Evolutionary conservation across 2,113 vertebrate species (phyloP).

Genomic region (Eretmochelys imbricata): DNA sequence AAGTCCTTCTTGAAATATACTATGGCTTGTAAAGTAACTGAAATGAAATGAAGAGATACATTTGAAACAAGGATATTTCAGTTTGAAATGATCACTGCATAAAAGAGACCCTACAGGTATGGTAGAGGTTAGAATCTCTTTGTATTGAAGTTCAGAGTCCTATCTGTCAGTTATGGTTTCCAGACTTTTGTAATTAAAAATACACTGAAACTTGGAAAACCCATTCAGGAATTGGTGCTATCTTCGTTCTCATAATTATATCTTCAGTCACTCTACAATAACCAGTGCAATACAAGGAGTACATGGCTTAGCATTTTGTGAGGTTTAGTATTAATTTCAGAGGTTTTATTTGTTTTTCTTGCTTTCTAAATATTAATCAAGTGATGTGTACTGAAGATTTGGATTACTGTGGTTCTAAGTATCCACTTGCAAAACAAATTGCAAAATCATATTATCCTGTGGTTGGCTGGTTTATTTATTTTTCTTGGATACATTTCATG

Average conservation of each 20-base stretch:
- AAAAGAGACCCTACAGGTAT: neutral
- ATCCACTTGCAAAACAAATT: neutral
- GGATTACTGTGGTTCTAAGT: neutral
- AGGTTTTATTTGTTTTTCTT: neutral
- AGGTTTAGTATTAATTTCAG: neutral
- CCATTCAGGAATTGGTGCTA: neutral
- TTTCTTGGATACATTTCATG: neutral
- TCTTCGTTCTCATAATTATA: neutral
- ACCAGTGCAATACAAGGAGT: neutral
- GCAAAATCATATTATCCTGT: neutral
- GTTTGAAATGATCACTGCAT: too few relatives aligned
- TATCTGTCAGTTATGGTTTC: neutral
- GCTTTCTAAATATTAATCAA: neutral
- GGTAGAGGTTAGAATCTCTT: neutral
- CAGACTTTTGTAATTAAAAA: neutral
- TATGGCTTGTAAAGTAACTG: neutral
- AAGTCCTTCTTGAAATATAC: neutral
- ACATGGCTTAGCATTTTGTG: neutral
- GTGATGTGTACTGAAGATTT: neutral
- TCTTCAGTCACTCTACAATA: neutral
- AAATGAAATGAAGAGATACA: neutral
- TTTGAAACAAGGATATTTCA: neutral
- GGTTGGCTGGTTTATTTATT: neutral
- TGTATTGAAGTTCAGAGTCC: accelerated
- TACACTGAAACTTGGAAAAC: slow-evolving; percentile 5